These are phyloP conservation scores for Drosophila longiperda DNA, from an alignment of 2,888 invertebrate genomes.

Conservation along the genomic window DNA sequence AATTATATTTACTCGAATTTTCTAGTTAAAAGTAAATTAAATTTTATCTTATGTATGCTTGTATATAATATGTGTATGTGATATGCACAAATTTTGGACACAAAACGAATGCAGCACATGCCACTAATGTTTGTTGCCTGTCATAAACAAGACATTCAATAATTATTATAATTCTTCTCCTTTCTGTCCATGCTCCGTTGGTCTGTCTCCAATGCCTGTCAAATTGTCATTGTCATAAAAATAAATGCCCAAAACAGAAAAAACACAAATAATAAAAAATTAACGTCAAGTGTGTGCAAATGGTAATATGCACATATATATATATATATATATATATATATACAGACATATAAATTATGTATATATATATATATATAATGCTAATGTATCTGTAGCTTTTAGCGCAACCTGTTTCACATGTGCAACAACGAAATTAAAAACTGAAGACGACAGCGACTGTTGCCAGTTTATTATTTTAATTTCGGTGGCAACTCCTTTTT, in stretches of 20 bases:
- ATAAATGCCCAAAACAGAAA: slow-evolving; percentile 54
- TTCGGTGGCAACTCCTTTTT: slow-evolving; percentile 31
- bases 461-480: slow-evolving; percentile 49
- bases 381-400: slow-evolving; percentile 32
- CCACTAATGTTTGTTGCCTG: slow-evolving; percentile 44
- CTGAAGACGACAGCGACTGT: slow-evolving; percentile 16
- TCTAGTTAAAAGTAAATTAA: slow-evolving; percentile 9
- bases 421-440: slow-evolving; percentile 36
- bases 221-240: slow-evolving; percentile 76
- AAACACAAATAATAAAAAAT: slow-evolving; percentile 47
- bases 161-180: slow-evolving; percentile 68
- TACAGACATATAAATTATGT: not conserved
- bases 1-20: not conserved
- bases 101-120: slow-evolving; percentile 50
- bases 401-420: slow-evolving; percentile 69
- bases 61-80: not conserved
- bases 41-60: not conserved
- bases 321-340: not conserved
- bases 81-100: slow-evolving; percentile 21
- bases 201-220: slow-evolving; percentile 56
- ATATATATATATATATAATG: slow-evolving; percentile 10
- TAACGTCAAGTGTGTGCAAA: slow-evolving; percentile 71
- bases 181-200: slow-evolving; percentile 37
- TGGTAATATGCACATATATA: slow-evolving; percentile 16
- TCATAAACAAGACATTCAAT: slow-evolving; percentile 63